Conservation (phyloP, 2,888 invertebrate genomes). For the Dusona sp. region DNA sequence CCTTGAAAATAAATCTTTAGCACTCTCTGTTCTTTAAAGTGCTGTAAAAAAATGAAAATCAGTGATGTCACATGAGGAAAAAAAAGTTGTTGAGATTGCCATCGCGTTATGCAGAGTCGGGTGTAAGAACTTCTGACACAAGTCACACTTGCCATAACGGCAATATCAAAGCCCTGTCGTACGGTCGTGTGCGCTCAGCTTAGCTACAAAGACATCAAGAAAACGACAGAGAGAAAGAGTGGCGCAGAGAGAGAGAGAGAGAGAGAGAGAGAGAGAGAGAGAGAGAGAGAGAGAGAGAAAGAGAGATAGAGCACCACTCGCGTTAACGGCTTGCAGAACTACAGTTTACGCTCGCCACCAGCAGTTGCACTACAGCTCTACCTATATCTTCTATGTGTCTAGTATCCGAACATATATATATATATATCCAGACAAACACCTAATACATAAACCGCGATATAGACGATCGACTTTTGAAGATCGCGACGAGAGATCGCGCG, state of each 20-base stretch:
- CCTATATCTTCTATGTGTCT: constrained; percentile 4
- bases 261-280: too few species aligned
- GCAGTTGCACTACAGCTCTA: constrained; percentile 32
- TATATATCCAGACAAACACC: background rate
- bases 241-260: background rate
- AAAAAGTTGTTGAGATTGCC: constrained; percentile 30
- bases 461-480: constrained; percentile 63
- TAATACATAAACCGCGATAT: constrained; percentile 15
- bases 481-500: constrained; percentile 54
- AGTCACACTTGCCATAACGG: constrained; percentile 52
- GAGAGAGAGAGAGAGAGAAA: constrained; percentile 13
- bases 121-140: constrained; percentile 43
- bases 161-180: constrained; percentile 51
- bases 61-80: constrained; percentile 11
- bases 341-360: constrained; percentile 61
- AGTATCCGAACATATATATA: constrained; percentile 2
- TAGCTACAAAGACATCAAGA: constrained; percentile 29
- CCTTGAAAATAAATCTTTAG: constrained; percentile 3
- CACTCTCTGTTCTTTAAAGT: constrained; percentile 14
- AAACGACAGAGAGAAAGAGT: constrained; percentile 23
- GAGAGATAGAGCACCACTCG: constrained; percentile 42
- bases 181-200: background rate
- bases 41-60: background rate
- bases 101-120: constrained; percentile 35
- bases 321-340: constrained; percentile 63